Evolutionary conservation across 2,797 vertebrate species (phyloP), one percentile per base, ranked within the genome.

Genomic region (Gymnothorax reevesii): DNA sequence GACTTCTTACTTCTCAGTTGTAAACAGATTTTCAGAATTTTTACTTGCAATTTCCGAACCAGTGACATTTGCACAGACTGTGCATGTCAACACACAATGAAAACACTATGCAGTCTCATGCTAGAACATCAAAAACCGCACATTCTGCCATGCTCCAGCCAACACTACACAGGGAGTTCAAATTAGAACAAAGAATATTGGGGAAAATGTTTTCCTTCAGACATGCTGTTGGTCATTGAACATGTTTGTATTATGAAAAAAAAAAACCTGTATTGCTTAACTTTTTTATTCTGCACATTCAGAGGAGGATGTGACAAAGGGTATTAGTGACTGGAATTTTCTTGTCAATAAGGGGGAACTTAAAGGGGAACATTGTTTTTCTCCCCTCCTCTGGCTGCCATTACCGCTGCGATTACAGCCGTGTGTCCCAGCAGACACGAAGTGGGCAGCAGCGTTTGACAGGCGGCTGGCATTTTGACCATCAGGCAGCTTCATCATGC

Each of bases 401-500:
- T 59, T 59, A 59, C 55, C 20, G 62, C 22, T n/a, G 22, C 62
- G 4, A 1, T n/a, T 66, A n/a, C 57, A 25, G 25, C 22, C 57
- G 57, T 59, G 55, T 33, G 25, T 22, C 57, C 80, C 80, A 27
- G n/a, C n/a, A 3, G 80, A 83, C 25, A 59, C 80, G 12, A 25
- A 57, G 80, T 17, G 57, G 80, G 49, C 80, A 15, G 54, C 22
- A 25, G 80, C 80, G 12, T 27, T 59, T 83, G 25, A 27, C 80
- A 59, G 80, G 80, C 54, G 55, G 54, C 55, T 83, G 80, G 80
- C 80, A 83, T 83, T 83, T 83, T 13, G n/a, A 10, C 73, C 80
- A 59, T 15, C 54, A 59, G 80, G 55, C 57, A 27, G 54, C 55
- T 83, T 42, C 55, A 83, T 83, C 80, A 83, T 13, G 25, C 80